Evolutionary conservation across 1,140 invertebrate genomes (phyloP).

Genomic region (Halictus rubicundus): DNA sequence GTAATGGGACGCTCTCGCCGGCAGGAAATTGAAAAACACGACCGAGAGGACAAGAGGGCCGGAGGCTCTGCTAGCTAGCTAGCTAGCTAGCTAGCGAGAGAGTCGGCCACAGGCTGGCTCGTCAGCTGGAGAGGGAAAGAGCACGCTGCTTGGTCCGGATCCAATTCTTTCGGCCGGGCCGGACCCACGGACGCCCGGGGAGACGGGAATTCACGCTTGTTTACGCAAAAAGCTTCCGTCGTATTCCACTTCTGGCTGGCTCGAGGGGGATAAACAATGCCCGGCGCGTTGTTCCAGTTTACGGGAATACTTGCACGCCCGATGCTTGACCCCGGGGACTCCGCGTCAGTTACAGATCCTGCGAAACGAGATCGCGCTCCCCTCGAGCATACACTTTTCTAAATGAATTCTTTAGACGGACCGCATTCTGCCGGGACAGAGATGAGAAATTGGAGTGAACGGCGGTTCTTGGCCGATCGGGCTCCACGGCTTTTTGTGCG

Average conservation of each 20-base stretch:
- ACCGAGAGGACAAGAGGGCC: neutral
- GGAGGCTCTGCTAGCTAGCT: no score
- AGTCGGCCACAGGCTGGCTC: no score
- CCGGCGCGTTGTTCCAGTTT: constrained; percentile 1
- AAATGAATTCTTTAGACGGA: constrained; percentile 1
- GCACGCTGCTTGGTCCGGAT: neutral
- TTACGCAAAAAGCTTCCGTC: neutral
- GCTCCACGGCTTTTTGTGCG: no score
- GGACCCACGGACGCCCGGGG: no score
- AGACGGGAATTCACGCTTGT: constrained; percentile 8
- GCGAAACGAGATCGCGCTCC: constrained; percentile 5
- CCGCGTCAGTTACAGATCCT: constrained; percentile 3
- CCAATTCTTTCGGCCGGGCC: constrained; percentile 1
- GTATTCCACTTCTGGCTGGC: neutral
- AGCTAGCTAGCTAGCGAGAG: no score
- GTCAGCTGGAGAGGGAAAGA: no score
- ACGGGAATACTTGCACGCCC: neutral
- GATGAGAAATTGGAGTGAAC: no score
- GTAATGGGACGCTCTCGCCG: constrained; percentile 13
- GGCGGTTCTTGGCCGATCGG: no score
- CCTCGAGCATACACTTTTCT: neutral
- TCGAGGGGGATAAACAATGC: constrained; percentile 1
- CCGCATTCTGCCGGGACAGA: no score
- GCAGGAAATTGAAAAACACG: constrained; percentile 43
- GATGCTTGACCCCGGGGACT: constrained; percentile 2